phyloP scores from a whole-genome alignment of 2,888 invertebrate genomes.

The Pristionchus fissidentatus region DNA sequence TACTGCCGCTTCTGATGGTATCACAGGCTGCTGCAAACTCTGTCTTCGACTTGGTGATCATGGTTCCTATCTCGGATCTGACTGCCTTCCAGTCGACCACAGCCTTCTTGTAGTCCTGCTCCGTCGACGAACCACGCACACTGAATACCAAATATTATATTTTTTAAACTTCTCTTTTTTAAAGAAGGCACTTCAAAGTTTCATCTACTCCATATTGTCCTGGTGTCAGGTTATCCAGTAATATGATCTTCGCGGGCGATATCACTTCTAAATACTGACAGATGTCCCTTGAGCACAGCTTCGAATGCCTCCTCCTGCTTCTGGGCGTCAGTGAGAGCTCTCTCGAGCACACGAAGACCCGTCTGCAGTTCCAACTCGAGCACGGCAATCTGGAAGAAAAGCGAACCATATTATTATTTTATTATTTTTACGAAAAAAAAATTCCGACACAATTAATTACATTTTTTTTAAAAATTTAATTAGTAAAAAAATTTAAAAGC shows the following conservation, averaged over 20 bases:
- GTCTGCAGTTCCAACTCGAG: constrained; percentile 52
- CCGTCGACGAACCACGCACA: not conserved
- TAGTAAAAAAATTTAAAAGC: not conserved
- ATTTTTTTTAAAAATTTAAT: not conserved
- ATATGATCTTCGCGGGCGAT: not conserved
- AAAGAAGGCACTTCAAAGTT: not conserved
- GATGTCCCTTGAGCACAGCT: not conserved
- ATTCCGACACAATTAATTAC: not conserved
- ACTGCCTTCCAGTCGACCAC: constrained; percentile 20
- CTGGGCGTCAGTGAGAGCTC: constrained; percentile 15
- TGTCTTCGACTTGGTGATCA: constrained; percentile 44
- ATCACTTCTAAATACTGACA: not conserved
- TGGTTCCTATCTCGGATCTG: not conserved
- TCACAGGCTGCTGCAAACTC: constrained; percentile 59
- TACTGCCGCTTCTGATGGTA: constrained; percentile 55
- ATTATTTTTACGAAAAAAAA: not conserved
- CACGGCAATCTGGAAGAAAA: constrained; percentile 30
- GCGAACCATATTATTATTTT: not conserved
- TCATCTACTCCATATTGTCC: not conserved
- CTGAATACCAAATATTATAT: not conserved
- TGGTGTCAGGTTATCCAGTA: not conserved
- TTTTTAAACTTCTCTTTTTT: not conserved
- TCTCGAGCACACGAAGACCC: constrained; percentile 52
- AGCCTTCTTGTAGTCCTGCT: not conserved
- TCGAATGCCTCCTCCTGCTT: not conserved